Conservation (phyloP, 2,888 invertebrate species). For the Rhagium mordax region DNA sequence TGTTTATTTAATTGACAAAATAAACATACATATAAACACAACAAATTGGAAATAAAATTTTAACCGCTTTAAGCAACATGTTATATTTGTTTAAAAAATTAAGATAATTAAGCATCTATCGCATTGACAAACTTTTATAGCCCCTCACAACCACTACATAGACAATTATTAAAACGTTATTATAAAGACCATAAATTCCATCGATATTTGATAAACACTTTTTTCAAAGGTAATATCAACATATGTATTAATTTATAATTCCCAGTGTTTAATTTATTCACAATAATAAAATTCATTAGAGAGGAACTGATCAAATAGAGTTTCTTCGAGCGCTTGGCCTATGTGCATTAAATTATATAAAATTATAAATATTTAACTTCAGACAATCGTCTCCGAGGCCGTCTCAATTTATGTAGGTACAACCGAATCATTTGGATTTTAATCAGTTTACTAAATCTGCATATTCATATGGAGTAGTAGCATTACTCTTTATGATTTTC, state of each 20-base stretch:
- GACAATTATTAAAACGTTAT: neutral
- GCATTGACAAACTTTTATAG: neutral
- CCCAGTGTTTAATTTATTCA: neutral
- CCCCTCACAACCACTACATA: neutral
- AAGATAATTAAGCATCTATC: constrained; percentile 6
- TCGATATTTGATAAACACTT: neutral
- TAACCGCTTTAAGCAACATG: constrained; percentile 3
- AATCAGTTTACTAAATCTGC: no score
- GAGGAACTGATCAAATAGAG: no score
- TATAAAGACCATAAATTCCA: neutral
- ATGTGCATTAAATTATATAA: neutral
- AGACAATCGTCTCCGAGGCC: no score
- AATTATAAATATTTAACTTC: neutral
- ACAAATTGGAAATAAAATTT: constrained; percentile 6
- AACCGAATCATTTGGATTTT: no score
- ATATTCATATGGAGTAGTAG: no score
- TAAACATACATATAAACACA: constrained; percentile 13
- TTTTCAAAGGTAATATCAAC: neutral
- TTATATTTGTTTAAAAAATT: constrained; percentile 8
- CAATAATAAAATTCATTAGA: neutral
- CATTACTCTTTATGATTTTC: no score
- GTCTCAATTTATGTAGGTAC: no score
- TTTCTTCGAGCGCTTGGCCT: neutral
- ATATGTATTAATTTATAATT: neutral
- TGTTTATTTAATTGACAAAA: constrained; percentile 20